phyloP scores from a whole-genome alignment of 2,888 invertebrate species.

The Agonopterix subpropinquella region DNA sequence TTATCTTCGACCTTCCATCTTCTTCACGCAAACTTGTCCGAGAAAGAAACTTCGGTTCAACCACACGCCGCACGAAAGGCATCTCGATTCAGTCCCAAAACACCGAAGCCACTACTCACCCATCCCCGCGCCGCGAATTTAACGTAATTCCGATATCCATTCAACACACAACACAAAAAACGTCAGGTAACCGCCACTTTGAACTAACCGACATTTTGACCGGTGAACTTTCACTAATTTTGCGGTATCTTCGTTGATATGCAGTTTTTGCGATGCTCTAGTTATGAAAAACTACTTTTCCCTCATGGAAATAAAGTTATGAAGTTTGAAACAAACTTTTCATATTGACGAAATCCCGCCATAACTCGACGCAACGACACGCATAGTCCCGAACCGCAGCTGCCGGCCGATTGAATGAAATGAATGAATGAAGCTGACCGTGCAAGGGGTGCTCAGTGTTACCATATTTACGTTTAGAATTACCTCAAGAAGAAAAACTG shows the following conservation, averaged over 20 bases:
- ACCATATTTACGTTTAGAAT: conserved; percentile 28
- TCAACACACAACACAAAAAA: conserved; percentile 74
- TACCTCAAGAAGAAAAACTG: too few relatives aligned
- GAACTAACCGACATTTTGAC: conserved; percentile 74
- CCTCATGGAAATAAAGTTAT: conserved; percentile 33
- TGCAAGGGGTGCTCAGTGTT: conserved; percentile 21
- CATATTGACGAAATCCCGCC: conserved; percentile 64
- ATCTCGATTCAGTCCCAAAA: conserved; percentile 71
- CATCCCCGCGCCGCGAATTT: conserved; percentile 64
- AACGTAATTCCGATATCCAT: conserved; percentile 65
- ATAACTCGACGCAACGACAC: conserved; percentile 29
- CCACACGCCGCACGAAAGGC: conserved; percentile 91
- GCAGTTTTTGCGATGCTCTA: conserved; percentile 29
- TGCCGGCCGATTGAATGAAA: conserved; percentile 55
- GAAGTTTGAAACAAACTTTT: conserved; percentile 65
- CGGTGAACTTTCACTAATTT: conserved; percentile 58
- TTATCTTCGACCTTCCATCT: conserved; percentile 75
- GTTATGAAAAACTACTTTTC: conserved; percentile 27
- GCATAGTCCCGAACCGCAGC: conserved; percentile 27
- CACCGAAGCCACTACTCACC: conserved; percentile 51
- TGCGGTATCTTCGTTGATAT: conserved; percentile 22
- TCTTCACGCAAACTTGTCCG: conserved; percentile 78
- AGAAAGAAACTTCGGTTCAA: conserved; percentile 88
- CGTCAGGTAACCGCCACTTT: conserved; percentile 76
- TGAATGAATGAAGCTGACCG: conserved; percentile 26